Conservation (phyloP, 1,140 invertebrate species). For the Babylonia areolata region DNA sequence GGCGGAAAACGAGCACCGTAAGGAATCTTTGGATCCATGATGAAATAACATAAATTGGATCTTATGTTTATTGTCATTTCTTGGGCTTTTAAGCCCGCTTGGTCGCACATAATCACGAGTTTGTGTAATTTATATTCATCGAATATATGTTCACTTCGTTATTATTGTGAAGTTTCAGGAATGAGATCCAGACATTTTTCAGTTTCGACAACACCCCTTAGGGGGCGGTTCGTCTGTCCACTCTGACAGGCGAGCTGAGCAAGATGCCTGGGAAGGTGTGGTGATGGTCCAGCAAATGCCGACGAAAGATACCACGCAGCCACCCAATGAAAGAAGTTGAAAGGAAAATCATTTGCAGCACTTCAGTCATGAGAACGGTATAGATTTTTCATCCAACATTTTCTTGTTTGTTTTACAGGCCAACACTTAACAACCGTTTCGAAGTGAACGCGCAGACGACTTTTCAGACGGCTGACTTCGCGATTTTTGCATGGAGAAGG, state of each 20-base stretch:
- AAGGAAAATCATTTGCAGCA: slow-evolving; percentile 80
- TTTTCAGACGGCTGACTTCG: slow-evolving; percentile 42
- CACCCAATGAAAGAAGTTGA: slow-evolving; percentile 79
- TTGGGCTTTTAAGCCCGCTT: neutral
- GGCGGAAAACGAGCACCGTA: slow-evolving; percentile 51
- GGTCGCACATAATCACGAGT: neutral
- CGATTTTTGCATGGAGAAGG: slow-evolving; percentile 33
- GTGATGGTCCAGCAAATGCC: slow-evolving; percentile 75
- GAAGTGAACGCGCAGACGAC: slow-evolving; percentile 44
- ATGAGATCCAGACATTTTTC: slow-evolving; percentile 37
- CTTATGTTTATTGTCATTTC: neutral
- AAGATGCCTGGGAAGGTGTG: slow-evolving; percentile 76
- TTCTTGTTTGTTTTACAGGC: slow-evolving; percentile 13
- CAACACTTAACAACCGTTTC: slow-evolving; percentile 34
- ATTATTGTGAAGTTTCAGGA: neutral
- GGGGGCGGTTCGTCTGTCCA: slow-evolving; percentile 38
- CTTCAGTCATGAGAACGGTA: slow-evolving; percentile 79
- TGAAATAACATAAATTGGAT: neutral
- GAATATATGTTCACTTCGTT: neutral
- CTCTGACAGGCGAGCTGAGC: slow-evolving; percentile 57
- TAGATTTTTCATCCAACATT: slow-evolving; percentile 34
- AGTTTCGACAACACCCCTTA: slow-evolving; percentile 14
- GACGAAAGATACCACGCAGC: slow-evolving; percentile 76
- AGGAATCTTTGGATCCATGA: slow-evolving; percentile 35
- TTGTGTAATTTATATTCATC: neutral